Evolutionary conservation across 2,888 invertebrate genomes (phyloP), one percentile per base, ranked within the genome.

Genomic region (Eucriotettix oculatus): DNA sequence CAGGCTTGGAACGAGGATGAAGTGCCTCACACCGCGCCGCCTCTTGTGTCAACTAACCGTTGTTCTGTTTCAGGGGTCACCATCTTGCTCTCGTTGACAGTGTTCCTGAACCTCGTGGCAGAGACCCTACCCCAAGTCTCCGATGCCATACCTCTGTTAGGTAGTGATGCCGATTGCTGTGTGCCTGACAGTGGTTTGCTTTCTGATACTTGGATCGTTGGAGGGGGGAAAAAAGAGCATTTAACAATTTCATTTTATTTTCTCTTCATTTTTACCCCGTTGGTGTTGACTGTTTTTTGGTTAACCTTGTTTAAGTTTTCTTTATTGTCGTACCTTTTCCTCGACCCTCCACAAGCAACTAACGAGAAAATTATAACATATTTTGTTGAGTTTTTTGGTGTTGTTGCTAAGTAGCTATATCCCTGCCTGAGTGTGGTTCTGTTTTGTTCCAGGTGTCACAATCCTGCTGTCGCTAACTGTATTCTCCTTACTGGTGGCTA

Each of bases 391-490:
- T 54, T 56, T 57, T 54, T 16, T 41, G 55, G 54, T 48, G 52
- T 7, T 29, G 54, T 48, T 48, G 48, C 48, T 48, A n/a, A 48
- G 48, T 48, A 48, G 48, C n/a, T 48, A n/a, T 48, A 9, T 48
- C 48, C 52, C 42, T 57, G 56, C 58, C 55, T 62, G 44, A 58
- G 61, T 64, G 62, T 62, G 58, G 58, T 63, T 64, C 57, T 64
- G 60, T 62, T 29, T 63, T 67, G 66, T 73, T 74, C 63, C 92
- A 96, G 95, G 94, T 86, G 92, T 96, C 78, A 96, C 95, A 80
- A 95, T 96, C 80, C 89, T 96, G 79, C 90, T 98, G 81, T 97
- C 97, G 74, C 90, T 97, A 85, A 96, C 95, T 79, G 96, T 97
- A 80, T 97, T 98, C 84, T 90, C 96, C 78, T 87, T 96, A 81